These are phyloP conservation scores for Prenolepis imparis DNA, from an alignment of 2,888 invertebrate species.

Conservation along the genomic window DNA sequence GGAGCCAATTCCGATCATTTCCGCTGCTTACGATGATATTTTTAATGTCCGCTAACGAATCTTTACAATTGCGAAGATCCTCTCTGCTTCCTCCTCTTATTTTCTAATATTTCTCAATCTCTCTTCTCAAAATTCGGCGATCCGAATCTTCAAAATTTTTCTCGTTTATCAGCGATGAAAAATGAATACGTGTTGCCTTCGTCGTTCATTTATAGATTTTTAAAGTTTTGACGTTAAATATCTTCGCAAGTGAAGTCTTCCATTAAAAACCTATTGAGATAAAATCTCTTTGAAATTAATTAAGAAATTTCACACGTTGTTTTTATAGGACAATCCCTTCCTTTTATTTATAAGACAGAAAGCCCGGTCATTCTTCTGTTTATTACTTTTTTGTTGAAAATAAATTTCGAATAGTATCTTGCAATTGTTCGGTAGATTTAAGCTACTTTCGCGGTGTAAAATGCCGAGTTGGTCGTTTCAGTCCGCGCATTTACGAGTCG, in stretches of 20 bases:
- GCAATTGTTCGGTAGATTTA: constrained; percentile 26
- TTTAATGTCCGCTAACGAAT: constrained; percentile 36
- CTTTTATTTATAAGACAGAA: background rate
- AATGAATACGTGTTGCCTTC: background rate
- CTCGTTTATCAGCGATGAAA: background rate
- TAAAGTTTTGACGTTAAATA: background rate
- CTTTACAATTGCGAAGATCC: constrained; percentile 19
- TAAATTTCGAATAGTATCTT: constrained; percentile 3
- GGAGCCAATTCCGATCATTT: constrained; percentile 38
- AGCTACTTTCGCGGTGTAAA: constrained; percentile 17
- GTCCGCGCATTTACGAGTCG: constrained; percentile 18
- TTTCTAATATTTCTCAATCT: background rate
- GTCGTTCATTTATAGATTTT: background rate
- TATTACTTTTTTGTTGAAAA: background rate
- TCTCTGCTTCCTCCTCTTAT: background rate
- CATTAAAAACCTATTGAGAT: background rate
- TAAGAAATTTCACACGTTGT: background rate
- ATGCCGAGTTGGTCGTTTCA: constrained; percentile 9
- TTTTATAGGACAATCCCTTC: background rate
- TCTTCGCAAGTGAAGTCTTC: background rate
- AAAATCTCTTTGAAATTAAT: constrained; percentile 3
- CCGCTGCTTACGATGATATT: constrained; percentile 46
- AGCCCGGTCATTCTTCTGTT: constrained; percentile 12
- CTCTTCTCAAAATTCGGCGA: too few species aligned
- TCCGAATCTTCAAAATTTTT: background rate